Base-by-base conservation (phyloP, 2,888 invertebrate species). In the Folsomia candida region DNA sequence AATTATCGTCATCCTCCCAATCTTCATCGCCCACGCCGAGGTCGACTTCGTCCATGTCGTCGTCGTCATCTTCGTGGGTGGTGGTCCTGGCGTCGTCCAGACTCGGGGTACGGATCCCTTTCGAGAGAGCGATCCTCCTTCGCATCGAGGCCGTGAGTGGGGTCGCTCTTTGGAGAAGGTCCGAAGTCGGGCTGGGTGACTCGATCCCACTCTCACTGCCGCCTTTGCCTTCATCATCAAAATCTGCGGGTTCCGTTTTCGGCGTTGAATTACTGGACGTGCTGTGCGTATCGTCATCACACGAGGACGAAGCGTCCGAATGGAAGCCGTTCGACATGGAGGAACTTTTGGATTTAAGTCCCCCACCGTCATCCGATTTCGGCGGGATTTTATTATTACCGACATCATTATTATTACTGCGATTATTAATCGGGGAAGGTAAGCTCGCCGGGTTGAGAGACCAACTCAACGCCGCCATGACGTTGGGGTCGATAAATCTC, bases 391-490 rank as follows among this genome's bases (percentile, higher is more conserved):
- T 51, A 54, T 26, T 51, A 25, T n/a, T 69, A 51, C 28, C 54
- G n/a, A 60, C 68, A 47, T 47, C 18, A 47, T 47, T 47, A 18
- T 47, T 47, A 47, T 47, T 47, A 47, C 18, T 47, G 18, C 18
- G 9, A 47, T 47, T 47, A 47, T 47, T 47, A 18, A 9, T 47
- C 18, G 47, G 9, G 9, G 47, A 18, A 9, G 78, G 78, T 69
- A 79, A 76, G 75, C 78, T 79, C 72, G 77, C 67, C 67, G 76
- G 75, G 67, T 73, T 78, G n/a, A 79, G 69, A 47, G 80, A 79
- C 75, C 77, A 80, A 6, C 77, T 77, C 58, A 82, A 70, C 4
- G 81, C 81, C 25, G 80, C 80, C 64, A 82, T 76, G 1, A 82
- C 78, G 22, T 81, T 81, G 14, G 80, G 78, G 68, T 81, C 80